Percentiles rank a stretch among this genome's conserved stretches.
These are phyloP conservation scores for Pterocles orientalis DNA, from an alignment of 2,113 vertebrate species.

Conservation along the genomic window DNA sequence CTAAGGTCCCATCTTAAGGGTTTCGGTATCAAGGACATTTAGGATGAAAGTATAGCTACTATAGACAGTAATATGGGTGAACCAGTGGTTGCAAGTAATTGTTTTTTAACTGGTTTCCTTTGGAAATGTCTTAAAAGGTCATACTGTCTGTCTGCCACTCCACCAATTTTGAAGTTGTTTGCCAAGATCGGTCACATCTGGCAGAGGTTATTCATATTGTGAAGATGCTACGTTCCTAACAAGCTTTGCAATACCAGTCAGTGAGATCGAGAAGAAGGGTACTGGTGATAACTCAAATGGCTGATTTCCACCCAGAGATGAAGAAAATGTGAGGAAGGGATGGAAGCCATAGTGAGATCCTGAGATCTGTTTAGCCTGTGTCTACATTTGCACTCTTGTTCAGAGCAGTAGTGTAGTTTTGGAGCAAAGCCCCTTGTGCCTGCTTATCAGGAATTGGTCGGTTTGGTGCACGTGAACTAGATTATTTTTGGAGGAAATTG, in stretches of 20 bases:
- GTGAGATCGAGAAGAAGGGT: neutral
- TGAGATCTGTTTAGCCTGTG: neutral
- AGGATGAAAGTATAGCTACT: neutral
- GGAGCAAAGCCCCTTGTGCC: neutral
- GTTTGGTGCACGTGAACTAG: neutral
- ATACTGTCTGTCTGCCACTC: neutral
- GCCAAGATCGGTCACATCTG: neutral
- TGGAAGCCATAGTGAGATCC: neutral
- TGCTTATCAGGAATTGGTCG: neutral
- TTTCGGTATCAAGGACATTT: neutral
- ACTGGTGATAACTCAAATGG: neutral
- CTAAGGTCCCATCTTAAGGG: neutral
- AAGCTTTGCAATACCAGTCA: neutral
- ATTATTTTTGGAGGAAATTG: neutral
- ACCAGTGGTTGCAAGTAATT: neutral
- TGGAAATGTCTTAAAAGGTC: neutral
- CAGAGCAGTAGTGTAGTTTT: neutral
- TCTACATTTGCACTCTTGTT: neutral
- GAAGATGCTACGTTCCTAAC: neutral
- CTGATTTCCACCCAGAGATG: neutral
- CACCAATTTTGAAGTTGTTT: neutral
- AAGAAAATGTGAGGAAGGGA: neutral
- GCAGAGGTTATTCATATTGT: neutral
- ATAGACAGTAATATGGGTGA: neutral
- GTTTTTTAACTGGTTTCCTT: neutral